These are phyloP conservation scores for Cynocephalus volans DNA, from an alignment of 2,113 vertebrate species.

Conservation along the genomic window DNA sequence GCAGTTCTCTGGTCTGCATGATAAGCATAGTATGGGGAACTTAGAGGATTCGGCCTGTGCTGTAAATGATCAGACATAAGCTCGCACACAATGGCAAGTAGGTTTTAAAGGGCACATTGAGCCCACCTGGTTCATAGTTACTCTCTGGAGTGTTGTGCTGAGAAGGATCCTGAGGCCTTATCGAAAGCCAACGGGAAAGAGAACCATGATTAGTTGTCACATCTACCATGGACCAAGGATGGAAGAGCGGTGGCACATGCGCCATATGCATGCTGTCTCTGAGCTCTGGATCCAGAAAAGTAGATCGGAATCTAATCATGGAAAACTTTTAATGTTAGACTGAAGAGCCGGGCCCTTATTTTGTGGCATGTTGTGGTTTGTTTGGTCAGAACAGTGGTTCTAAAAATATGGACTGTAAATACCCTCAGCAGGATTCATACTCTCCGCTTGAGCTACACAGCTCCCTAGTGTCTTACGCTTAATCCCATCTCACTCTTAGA, in stretches of 20 bases:
- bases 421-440: not conserved
- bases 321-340: not conserved
- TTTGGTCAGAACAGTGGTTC: slow-evolving; percentile 3
- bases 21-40: not conserved
- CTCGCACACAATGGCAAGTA: not conserved
- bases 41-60: not conserved
- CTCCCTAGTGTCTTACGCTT: not conserved
- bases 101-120: not conserved
- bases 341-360: not conserved
- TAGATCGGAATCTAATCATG: not conserved
- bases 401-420: not conserved
- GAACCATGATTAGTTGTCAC: not conserved
- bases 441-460: not conserved
- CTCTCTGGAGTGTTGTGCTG: not conserved
- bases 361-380: not conserved
- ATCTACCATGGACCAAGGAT: not conserved
- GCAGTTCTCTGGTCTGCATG: not conserved
- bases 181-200: not conserved
- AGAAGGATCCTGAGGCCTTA: not conserved
- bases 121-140: not conserved
- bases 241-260: not conserved
- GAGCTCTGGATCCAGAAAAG: not conserved
- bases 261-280: rapidly evolving
- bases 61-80: not conserved
- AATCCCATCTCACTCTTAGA: not conserved